Evolutionary conservation across 2,888 invertebrate genomes (phyloP).

Genomic region (Dendrolimus houi): DNA sequence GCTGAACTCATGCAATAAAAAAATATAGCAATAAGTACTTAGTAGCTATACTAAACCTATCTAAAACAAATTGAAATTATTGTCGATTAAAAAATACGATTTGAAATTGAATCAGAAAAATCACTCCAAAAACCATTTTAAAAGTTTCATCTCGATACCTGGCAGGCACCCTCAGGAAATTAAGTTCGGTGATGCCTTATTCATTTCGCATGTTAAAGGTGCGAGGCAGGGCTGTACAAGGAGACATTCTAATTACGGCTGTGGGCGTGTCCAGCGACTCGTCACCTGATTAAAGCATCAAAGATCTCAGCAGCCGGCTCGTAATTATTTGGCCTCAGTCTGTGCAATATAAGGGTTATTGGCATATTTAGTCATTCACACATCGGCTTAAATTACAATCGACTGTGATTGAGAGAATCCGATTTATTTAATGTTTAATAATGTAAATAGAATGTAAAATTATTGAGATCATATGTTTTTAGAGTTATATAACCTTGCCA

Average conservation of each 20-base stretch:
- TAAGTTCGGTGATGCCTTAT: constrained; percentile 18
- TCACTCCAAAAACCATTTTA: not conserved
- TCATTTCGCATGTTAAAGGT: constrained; percentile 27
- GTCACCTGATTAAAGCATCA: constrained; percentile 64
- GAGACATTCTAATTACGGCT: constrained; percentile 56
- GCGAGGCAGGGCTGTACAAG: constrained; percentile 25
- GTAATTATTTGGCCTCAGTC: constrained; percentile 49
- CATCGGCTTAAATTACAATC: not conserved
- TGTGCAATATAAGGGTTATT: not conserved
- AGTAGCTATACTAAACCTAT: not conserved
- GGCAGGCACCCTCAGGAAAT: constrained; percentile 16
- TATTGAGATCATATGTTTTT: not conserved
- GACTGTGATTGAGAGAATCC: not conserved
- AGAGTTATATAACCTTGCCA: not conserved
- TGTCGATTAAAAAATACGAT: not conserved
- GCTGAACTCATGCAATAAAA: no score
- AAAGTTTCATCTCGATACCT: not conserved
- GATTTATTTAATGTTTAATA: no score
- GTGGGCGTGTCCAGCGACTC: constrained; percentile 40
- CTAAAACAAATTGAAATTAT: not conserved
- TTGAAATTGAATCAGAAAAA: no score
- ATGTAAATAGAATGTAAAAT: no score
- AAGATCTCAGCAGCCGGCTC: constrained; percentile 42
- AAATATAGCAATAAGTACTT: not conserved
- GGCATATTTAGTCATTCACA: not conserved